phyloP scores from a whole-genome alignment of 2,888 invertebrate species.

The Stenichneumon culpator region DNA sequence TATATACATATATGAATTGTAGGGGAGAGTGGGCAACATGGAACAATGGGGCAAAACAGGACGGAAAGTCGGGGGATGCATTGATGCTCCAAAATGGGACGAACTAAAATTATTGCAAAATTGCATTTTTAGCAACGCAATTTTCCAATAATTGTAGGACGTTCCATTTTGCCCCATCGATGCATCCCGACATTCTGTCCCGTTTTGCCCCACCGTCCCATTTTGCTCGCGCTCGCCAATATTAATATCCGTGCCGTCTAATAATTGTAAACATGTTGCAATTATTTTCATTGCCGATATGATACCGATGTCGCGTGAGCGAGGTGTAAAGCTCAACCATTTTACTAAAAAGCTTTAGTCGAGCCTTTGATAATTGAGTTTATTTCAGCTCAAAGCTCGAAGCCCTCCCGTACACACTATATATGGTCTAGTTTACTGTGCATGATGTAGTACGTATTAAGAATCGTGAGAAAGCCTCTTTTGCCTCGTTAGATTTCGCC shows the following conservation, averaged over 20 bases:
- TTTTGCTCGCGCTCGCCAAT: too few relatives aligned
- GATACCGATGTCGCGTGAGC: slow-evolving; percentile 30
- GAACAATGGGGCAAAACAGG: not conserved
- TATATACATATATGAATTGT: too few relatives aligned
- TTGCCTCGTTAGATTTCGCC: slow-evolving; percentile 29
- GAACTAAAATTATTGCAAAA: too few relatives aligned
- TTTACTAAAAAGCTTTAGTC: slow-evolving; percentile 36
- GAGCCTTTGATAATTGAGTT: slow-evolving; percentile 3
- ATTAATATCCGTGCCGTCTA: too few relatives aligned
- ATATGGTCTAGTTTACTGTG: not conserved
- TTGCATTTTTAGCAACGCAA: too few relatives aligned
- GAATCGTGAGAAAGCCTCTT: slow-evolving; percentile 13
- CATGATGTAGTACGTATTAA: slow-evolving; percentile 2
- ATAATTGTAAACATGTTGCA: not conserved
- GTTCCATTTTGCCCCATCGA: too few relatives aligned
- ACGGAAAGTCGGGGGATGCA: not conserved
- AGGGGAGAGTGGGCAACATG: too few relatives aligned
- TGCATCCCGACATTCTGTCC: too few relatives aligned
- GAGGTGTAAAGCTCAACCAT: slow-evolving; percentile 3
- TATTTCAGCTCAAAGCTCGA: slow-evolving; percentile 1
- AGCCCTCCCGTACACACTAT: not conserved
- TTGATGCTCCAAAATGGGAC: too few relatives aligned
- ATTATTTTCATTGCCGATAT: slow-evolving; percentile 10
- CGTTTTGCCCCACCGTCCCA: too few relatives aligned
- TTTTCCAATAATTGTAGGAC: too few relatives aligned